phyloP scores from a whole-genome alignment of 2,113 vertebrate species.

The Sardina pilchardus region DNA sequence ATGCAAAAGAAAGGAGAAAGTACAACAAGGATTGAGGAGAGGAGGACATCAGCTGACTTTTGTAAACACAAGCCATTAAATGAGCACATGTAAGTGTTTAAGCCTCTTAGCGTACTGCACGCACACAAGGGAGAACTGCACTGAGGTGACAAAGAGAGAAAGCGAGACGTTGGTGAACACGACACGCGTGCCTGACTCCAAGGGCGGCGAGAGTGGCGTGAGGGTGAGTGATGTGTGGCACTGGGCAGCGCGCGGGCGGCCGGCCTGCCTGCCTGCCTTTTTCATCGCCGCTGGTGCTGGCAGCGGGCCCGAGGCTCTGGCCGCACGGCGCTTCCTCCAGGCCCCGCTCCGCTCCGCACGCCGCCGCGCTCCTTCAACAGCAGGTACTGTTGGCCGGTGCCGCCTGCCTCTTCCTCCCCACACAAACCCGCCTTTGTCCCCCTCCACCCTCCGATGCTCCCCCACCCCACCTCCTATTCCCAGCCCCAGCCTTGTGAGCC shows the following conservation, averaged over 20 bases:
- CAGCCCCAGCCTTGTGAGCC: background rate
- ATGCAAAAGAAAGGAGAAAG: background rate
- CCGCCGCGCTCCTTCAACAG: slow-evolving; percentile 68
- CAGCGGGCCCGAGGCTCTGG: slow-evolving; percentile 57
- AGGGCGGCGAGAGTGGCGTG: background rate
- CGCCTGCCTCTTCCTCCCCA: slow-evolving; percentile 64
- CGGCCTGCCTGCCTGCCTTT: slow-evolving; percentile 60
- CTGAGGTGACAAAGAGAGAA: background rate
- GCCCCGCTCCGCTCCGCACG: slow-evolving; percentile 49
- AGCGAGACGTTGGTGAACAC: background rate
- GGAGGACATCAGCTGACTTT: no score
- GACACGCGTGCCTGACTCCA: background rate
- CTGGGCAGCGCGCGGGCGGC: background rate
- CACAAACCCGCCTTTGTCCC: slow-evolving; percentile 77
- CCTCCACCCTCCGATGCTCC: slow-evolving; percentile 9
- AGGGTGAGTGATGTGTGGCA: background rate
- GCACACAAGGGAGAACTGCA: background rate
- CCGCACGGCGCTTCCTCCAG: slow-evolving; percentile 69
- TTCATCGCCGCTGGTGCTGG: slow-evolving; percentile 63
- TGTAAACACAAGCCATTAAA: background rate
- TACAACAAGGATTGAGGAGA: background rate
- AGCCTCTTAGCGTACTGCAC: background rate
- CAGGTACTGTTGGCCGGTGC: slow-evolving; percentile 71
- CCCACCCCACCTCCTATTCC: background rate
- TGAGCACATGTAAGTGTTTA: slow-evolving; percentile 12